Evolutionary conservation across 2,113 vertebrate genomes (phyloP).

Genomic region (Grantiella picta): DNA sequence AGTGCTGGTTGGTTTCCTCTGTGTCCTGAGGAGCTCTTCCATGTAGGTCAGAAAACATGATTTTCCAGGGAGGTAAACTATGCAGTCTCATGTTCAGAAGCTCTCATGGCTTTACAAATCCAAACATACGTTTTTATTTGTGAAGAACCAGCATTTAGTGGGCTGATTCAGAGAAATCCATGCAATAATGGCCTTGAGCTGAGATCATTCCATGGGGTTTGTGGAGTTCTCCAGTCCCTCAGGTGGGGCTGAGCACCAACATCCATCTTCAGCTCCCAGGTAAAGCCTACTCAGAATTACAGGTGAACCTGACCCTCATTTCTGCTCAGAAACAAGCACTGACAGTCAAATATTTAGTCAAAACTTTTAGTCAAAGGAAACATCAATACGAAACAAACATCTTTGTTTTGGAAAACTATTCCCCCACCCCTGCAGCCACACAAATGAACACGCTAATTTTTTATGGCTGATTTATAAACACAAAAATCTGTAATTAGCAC

Average conservation of each 20-base stretch:
- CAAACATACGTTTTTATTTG: neutral
- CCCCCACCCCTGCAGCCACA: neutral
- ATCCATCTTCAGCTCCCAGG: neutral
- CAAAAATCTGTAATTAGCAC: neutral
- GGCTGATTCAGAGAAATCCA: neutral
- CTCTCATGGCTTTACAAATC: neutral
- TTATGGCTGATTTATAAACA: neutral
- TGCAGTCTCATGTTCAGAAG: neutral
- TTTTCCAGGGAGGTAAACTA: neutral
- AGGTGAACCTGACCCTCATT: neutral
- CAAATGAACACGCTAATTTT: neutral
- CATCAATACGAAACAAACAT: neutral
- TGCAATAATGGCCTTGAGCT: neutral
- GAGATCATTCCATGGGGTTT: fast-evolving
- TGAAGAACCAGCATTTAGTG: neutral
- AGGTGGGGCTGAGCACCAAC: neutral
- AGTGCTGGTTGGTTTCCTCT: neutral
- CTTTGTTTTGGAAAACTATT: neutral
- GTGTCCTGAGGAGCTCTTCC: neutral
- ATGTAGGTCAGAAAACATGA: neutral
- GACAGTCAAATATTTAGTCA: no score
- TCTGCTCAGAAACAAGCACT: neutral
- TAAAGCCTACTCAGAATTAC: neutral
- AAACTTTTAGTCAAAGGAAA: neutral
- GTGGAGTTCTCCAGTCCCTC: neutral